These are phyloP conservation scores for Protaetia brevitarsis DNA, from an alignment of 1,140 invertebrate species.

Conservation along the genomic window DNA sequence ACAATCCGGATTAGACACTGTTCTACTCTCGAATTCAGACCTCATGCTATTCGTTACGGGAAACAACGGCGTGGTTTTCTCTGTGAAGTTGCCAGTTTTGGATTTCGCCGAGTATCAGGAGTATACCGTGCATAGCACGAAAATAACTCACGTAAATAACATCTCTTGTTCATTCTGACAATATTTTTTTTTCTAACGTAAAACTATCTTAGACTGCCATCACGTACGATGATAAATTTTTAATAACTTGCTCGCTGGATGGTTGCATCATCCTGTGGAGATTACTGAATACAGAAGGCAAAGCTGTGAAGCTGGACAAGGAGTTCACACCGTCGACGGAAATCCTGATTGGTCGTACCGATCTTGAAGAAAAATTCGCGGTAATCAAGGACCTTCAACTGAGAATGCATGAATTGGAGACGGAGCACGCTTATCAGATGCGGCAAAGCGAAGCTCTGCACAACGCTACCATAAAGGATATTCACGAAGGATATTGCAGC, in stretches of 20 bases:
- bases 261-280: constrained; percentile 84
- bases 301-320: constrained; percentile 66
- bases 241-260: constrained; percentile 72
- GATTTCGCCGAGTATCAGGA: constrained; percentile 68
- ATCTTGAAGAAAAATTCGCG: constrained; percentile 64
- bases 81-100: constrained; percentile 73
- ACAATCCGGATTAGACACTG: constrained; percentile 50
- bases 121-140: constrained; percentile 66
- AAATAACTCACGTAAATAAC: background rate
- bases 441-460: constrained; percentile 64
- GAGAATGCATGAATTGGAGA: constrained; percentile 68
- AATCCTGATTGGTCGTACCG: constrained; percentile 64
- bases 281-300: constrained; percentile 71
- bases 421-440: constrained; percentile 68
- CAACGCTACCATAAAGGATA: constrained; percentile 61
- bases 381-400: constrained; percentile 59
- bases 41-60: constrained; percentile 73
- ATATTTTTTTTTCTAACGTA: constrained; percentile 28
- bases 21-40: constrained; percentile 70
- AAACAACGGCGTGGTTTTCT: constrained; percentile 68
- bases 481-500: constrained; percentile 65
- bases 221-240: constrained; percentile 73
- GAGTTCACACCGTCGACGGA: constrained; percentile 74
- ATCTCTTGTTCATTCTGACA: background rate
- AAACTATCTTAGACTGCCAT: constrained; percentile 64